These are phyloP conservation scores for Nothoprocta pentlandii DNA, from an alignment of 2,113 vertebrate species.

Conservation along the genomic window DNA sequence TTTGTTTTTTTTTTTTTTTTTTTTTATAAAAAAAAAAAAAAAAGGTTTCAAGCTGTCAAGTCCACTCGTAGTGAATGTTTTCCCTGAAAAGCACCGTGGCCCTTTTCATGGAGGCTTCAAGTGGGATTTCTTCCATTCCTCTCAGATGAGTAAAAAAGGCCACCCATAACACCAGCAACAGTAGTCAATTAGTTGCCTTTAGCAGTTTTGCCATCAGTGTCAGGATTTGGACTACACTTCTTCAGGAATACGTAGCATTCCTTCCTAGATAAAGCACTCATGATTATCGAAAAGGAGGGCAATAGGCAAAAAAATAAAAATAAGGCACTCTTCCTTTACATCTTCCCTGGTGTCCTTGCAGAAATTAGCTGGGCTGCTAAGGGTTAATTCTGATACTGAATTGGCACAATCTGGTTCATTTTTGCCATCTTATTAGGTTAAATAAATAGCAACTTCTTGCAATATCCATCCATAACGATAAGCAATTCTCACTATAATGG, in stretches of 20 bases:
- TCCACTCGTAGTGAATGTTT: background rate
- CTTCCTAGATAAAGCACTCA: background rate
- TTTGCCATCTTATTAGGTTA: slow-evolving; percentile 72
- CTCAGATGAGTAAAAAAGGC: background rate
- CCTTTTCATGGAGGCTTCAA: background rate
- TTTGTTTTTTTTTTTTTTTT: too few species aligned
- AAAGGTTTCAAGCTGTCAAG: background rate
- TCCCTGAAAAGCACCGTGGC: background rate
- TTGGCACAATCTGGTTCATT: slow-evolving; percentile 33
- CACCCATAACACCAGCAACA: background rate
- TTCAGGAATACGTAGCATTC: slow-evolving; percentile 1
- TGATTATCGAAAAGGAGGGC: background rate
- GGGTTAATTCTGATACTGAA: slow-evolving; percentile 36
- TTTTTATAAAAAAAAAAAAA: too few species aligned
- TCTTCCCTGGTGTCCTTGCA: background rate
- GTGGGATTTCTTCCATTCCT: background rate
- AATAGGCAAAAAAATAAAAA: background rate
- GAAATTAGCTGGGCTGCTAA: slow-evolving; percentile 2
- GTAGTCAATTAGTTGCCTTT: background rate
- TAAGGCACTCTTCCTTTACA: background rate
- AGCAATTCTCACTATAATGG: slow-evolving; percentile 76
- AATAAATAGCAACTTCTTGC: slow-evolving; percentile 79
- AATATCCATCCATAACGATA: slow-evolving; percentile 71
- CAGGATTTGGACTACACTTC: background rate
- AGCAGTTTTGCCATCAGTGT: background rate